A percentile compares a stretch with the other conserved stretches of the same genome.
Conservation (phyloP, 2,888 invertebrate genomes). For the Drosophila koepferae region DNA sequence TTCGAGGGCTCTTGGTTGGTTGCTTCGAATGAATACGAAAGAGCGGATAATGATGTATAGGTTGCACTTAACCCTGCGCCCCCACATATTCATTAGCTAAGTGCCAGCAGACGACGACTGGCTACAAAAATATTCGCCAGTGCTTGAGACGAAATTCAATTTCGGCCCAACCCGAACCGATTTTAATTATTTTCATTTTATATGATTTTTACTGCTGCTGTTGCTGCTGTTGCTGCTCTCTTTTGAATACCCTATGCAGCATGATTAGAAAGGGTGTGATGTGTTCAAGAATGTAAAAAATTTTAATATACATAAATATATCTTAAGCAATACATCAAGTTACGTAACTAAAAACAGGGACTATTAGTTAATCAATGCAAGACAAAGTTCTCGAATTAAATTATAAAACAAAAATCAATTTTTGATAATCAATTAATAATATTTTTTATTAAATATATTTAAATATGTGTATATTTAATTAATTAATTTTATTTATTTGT, state of each 20-base stretch:
- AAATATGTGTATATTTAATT: too few relatives aligned
- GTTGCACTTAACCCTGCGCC: conserved; percentile 47
- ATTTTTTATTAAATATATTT: too few relatives aligned
- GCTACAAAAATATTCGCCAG: conserved; percentile 41
- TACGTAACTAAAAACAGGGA: too few relatives aligned
- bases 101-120: conserved; percentile 33
- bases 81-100: conserved; percentile 63
- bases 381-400: too few relatives aligned
- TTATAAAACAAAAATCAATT: too few relatives aligned
- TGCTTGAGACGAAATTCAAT: conserved; percentile 41
- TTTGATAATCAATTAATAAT: too few relatives aligned
- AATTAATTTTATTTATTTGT: too few relatives aligned
- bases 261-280: background rate
- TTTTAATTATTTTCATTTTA: conserved; percentile 63
- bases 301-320: background rate
- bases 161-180: conserved; percentile 17
- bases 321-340: too few relatives aligned
- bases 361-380: too few relatives aligned
- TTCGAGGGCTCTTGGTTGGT: background rate
- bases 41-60: conserved; percentile 25
- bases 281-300: background rate
- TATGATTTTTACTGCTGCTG: conserved; percentile 16
- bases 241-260: background rate
- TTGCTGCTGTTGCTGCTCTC: background rate
- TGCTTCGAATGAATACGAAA: conserved; percentile 12